Conservation (phyloP, 2,888 invertebrate genomes). For the Chymomyza fuscimana region DNA sequence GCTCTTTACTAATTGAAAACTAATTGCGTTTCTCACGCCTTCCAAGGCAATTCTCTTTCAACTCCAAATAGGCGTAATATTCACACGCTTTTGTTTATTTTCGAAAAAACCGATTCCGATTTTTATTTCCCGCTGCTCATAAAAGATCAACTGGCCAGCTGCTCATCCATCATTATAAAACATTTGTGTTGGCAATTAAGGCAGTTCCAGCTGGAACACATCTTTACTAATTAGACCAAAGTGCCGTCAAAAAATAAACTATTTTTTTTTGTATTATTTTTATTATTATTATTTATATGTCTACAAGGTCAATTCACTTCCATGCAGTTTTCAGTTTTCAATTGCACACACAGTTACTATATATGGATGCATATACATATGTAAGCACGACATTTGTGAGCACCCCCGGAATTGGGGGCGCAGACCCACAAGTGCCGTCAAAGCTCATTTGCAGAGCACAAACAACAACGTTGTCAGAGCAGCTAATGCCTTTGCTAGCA, state of each 20-base stretch:
- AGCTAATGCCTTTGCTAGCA: not conserved
- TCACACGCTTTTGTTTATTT: constrained; percentile 52
- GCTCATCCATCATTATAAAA: not conserved
- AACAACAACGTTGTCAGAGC: not conserved
- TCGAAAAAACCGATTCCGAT: constrained; percentile 38
- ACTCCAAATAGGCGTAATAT: not conserved
- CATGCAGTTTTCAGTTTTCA: not conserved
- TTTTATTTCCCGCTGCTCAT: not conserved
- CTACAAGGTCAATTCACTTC: not conserved
- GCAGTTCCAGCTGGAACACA: not conserved
- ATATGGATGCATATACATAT: no score
- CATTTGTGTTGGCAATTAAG: not conserved
- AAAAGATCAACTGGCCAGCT: not conserved
- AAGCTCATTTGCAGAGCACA: constrained; percentile 1
- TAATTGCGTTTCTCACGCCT: constrained; percentile 65
- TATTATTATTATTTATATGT: not conserved
- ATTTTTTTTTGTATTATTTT: not conserved
- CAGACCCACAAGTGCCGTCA: not conserved
- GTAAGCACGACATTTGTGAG: not conserved
- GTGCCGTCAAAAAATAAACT: not conserved
- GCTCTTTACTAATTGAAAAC: constrained; percentile 33
- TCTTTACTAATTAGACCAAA: not conserved
- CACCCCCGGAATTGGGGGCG: not conserved
- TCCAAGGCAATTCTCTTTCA: constrained; percentile 14
- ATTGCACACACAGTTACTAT: no score